These are phyloP conservation scores for Maniola jurtina DNA, from an alignment of 1,140 invertebrate species.

Conservation along the genomic window DNA sequence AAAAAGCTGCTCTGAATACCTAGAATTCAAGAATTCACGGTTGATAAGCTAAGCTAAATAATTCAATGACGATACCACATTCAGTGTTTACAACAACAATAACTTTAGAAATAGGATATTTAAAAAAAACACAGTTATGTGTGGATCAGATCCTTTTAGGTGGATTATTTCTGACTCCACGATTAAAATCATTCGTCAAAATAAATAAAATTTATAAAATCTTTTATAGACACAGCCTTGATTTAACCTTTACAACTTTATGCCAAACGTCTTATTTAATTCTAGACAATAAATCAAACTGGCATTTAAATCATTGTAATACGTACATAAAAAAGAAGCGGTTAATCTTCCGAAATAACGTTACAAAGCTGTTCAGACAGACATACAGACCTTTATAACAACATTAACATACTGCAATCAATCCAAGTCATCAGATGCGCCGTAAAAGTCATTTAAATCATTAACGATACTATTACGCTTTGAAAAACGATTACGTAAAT, in stretches of 20 bases:
- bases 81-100: too few species aligned
- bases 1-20: too few species aligned
- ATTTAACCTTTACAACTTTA: background rate
- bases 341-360: constrained; percentile 16
- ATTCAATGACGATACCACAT: too few species aligned
- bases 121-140: too few species aligned
- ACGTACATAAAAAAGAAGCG: constrained; percentile 11
- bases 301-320: background rate
- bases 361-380: constrained; percentile 18
- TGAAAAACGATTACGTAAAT: constrained; percentile 62
- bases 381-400: constrained; percentile 26
- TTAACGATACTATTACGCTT: constrained; percentile 64
- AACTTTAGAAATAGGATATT: too few species aligned
- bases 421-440: constrained; percentile 59
- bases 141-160: too few species aligned
- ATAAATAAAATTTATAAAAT: background rate
- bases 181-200: background rate
- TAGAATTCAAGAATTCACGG: too few species aligned
- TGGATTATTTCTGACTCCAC: too few species aligned
- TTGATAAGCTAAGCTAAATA: too few species aligned
- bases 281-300: constrained; percentile 3
- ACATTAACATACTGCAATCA: constrained; percentile 48
- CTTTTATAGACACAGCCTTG: background rate
- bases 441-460: constrained; percentile 63
- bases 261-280: constrained; percentile 1